These are phyloP conservation scores for Benitochromis conjunctus DNA, from an alignment of 2,113 vertebrate genomes.

Conservation along the genomic window DNA sequence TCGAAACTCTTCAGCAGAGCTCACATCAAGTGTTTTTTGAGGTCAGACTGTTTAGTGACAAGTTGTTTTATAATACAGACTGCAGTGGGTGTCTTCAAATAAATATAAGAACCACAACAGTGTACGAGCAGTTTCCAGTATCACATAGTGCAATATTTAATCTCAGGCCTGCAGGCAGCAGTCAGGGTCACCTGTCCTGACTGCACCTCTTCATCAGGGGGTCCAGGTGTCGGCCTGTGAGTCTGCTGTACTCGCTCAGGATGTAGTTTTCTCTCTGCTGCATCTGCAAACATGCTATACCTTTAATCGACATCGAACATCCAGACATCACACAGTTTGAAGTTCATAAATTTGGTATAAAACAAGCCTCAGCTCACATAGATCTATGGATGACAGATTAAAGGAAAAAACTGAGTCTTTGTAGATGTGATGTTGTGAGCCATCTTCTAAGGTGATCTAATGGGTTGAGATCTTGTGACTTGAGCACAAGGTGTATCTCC, in stretches of 20 bases:
- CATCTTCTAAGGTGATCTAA: neutral
- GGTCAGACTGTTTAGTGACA: neutral
- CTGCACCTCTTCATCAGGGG: slow-evolving; percentile 74
- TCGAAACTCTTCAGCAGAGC: neutral
- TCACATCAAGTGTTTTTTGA: neutral
- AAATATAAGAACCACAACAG: neutral
- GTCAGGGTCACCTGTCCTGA: slow-evolving; percentile 32
- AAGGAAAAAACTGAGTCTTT: neutral
- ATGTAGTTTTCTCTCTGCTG: slow-evolving; percentile 81
- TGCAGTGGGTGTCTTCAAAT: neutral
- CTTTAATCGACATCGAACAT: too few species aligned
- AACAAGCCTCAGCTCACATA: neutral
- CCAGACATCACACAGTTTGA: neutral
- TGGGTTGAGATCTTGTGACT: neutral
- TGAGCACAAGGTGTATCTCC: neutral
- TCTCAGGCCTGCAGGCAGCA: neutral
- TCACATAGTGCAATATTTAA: neutral
- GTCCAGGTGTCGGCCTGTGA: slow-evolving; percentile 71
- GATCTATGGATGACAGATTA: neutral
- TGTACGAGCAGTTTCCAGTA: neutral
- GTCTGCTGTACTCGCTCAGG: slow-evolving; percentile 76
- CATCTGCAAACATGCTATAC: slow-evolving; percentile 74
- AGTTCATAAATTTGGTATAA: neutral
- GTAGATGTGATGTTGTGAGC: neutral
- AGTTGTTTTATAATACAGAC: neutral